Percentiles rank a stretch among this genome's conserved stretches.
Conservation (phyloP, 2,888 invertebrate species). For the Calephelis perditalis region DNA sequence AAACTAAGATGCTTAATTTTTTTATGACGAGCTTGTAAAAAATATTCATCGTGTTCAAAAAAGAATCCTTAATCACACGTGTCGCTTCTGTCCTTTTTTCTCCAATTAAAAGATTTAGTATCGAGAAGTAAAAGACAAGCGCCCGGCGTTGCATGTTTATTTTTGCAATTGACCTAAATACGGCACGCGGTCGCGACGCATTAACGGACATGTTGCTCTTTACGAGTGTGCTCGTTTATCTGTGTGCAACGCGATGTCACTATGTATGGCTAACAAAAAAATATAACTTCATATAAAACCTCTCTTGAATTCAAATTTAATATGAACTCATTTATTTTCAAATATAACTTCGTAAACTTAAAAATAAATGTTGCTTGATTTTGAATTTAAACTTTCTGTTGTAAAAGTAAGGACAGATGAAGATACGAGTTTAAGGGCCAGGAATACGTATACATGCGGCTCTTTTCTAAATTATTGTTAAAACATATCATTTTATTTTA, state of each 20-base stretch:
- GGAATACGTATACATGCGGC: no score
- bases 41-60: no score
- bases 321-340: no score
- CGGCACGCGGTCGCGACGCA: slow-evolving; percentile 56
- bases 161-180: slow-evolving; percentile 72
- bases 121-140: slow-evolving; percentile 34
- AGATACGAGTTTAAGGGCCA: no score
- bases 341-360: no score
- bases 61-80: no score
- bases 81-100: not conserved
- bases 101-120: slow-evolving; percentile 18
- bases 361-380: no score
- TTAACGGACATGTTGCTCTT: slow-evolving; percentile 44
- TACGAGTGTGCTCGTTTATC: slow-evolving; percentile 32
- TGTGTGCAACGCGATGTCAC: slow-evolving; percentile 43
- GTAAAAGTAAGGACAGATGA: no score
- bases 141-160: slow-evolving; percentile 49
- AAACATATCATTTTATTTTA: no score
- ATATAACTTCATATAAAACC: slow-evolving; percentile 13
- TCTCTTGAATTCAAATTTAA: slow-evolving; percentile 17
- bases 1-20: no score
- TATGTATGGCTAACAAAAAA: slow-evolving; percentile 36
- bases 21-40: not conserved
- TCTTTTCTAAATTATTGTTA: no score
- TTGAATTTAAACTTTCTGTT: no score